These are phyloP conservation scores for Agriopis aurantiaria DNA, from an alignment of 2,888 invertebrate genomes.

Conservation along the genomic window DNA sequence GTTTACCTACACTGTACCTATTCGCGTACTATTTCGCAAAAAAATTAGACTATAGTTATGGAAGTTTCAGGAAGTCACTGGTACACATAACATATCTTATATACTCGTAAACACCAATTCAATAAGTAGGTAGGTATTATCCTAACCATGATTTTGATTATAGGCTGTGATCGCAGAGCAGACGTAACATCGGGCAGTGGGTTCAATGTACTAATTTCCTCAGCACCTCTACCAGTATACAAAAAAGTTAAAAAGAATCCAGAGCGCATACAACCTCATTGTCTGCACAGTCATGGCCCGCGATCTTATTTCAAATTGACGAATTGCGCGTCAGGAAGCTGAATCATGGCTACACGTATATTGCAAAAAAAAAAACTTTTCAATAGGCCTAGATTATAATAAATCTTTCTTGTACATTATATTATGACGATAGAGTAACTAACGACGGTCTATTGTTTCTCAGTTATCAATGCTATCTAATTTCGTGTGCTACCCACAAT, in stretches of 20 bases:
- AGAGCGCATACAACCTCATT: slow-evolving; percentile 51
- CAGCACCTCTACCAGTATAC: slow-evolving; percentile 52
- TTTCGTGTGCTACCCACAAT: background rate
- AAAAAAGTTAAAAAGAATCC: slow-evolving; percentile 54
- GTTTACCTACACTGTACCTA: too few species aligned
- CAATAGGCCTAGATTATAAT: slow-evolving; percentile 11
- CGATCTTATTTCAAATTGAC: slow-evolving; percentile 44
- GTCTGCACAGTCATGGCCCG: slow-evolving; percentile 55
- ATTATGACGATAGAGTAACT: background rate
- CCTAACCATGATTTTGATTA: slow-evolving; percentile 30
- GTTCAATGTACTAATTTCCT: slow-evolving; percentile 58
- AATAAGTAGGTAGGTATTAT: background rate
- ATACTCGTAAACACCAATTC: slow-evolving; percentile 13
- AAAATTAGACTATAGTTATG: too few species aligned
- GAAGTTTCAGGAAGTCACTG: too few species aligned
- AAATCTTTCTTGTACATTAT: background rate
- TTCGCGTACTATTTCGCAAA: background rate
- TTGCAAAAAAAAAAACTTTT: slow-evolving; percentile 25
- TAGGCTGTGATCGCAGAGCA: slow-evolving; percentile 20
- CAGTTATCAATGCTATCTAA: slow-evolving; percentile 1
- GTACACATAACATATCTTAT: background rate
- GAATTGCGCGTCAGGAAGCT: slow-evolving; percentile 45
- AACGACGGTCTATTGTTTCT: slow-evolving; percentile 16
- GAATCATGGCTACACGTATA: slow-evolving; percentile 49
- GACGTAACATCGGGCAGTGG: background rate